Percentiles rank a stretch among this genome's conserved stretches.
phyloP scores from a whole-genome alignment of 2,888 invertebrate species.

The Ectemnius continuus region DNA sequence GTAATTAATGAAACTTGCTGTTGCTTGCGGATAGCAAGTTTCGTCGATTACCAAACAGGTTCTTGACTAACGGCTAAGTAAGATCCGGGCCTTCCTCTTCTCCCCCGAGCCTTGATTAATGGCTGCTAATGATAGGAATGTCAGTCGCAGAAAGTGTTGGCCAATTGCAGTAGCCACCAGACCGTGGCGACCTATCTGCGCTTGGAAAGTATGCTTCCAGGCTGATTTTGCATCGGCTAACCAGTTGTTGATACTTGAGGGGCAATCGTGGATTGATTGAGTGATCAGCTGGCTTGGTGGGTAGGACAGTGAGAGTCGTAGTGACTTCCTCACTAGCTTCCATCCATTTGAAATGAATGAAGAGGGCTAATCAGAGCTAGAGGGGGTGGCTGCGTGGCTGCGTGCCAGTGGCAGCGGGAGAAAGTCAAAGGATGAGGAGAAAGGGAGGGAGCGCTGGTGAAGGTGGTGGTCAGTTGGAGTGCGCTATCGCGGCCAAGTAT shows the following conservation, averaged over 20 bases:
- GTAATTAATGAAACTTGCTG: conserved; percentile 54
- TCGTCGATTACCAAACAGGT: conserved; percentile 54
- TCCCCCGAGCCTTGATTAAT: conserved; percentile 53
- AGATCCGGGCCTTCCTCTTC: conserved; percentile 42
- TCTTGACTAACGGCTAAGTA: conserved; percentile 38
- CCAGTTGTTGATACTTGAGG: too few relatives aligned
- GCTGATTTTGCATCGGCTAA: too few relatives aligned
- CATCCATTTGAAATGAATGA: not conserved
- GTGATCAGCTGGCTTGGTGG: not conserved
- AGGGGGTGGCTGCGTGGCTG: not conserved
- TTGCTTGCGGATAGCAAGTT: conserved; percentile 49
- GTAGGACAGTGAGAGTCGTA: not conserved
- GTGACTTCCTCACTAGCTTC: not conserved
- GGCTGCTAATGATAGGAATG: conserved; percentile 49
- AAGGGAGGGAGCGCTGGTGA: not conserved
- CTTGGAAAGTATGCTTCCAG: too few relatives aligned
- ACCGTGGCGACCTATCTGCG: too few relatives aligned
- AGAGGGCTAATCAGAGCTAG: not conserved
- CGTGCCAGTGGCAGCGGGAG: not conserved
- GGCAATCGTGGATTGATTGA: conserved; percentile 24
- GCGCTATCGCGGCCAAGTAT: conserved; percentile 4
- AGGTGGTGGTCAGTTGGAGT: conserved; percentile 3
- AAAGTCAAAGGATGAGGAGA: not conserved
- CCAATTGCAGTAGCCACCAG: not conserved
- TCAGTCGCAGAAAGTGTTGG: conserved; percentile 52